A percentile compares a stretch with the other conserved stretches of the same genome.
Conservation (phyloP, 2,888 invertebrate genomes). For the Caenorhabditis sulstoni region DNA sequence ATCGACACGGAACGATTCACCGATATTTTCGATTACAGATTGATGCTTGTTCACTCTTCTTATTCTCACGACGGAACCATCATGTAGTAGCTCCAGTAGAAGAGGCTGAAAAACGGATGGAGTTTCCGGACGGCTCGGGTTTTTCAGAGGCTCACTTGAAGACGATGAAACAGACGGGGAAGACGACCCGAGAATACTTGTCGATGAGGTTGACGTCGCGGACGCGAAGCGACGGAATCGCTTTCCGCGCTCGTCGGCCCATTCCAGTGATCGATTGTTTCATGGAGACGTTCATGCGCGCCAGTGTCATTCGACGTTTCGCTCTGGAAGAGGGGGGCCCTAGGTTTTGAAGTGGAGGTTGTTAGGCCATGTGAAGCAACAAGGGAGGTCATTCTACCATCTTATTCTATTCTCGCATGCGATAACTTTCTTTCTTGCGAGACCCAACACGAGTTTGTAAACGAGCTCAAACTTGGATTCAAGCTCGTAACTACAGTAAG, state of each 20-base stretch:
- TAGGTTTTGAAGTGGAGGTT: too few relatives aligned
- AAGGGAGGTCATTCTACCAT: too few relatives aligned
- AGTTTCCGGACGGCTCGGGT: not conserved
- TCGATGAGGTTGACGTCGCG: slow-evolving; percentile 98
- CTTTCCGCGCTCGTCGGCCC: slow-evolving; percentile 59
- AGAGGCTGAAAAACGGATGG: slow-evolving; percentile 63
- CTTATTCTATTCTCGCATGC: too few relatives aligned
- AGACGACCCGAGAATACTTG: slow-evolving; percentile 94
- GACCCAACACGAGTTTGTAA: too few relatives aligned
- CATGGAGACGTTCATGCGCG: slow-evolving; percentile 60
- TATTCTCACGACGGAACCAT: slow-evolving; percentile 51
- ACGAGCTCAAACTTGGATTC: too few relatives aligned
- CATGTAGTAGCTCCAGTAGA: slow-evolving; percentile 76
- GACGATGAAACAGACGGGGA: slow-evolving; percentile 94
- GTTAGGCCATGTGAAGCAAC: too few relatives aligned
- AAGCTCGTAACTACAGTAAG: too few relatives aligned
- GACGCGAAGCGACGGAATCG: slow-evolving; percentile 81
- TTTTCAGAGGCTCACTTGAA: slow-evolving; percentile 89
- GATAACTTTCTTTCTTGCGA: too few relatives aligned
- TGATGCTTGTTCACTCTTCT: not conserved
- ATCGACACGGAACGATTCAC: too few relatives aligned
- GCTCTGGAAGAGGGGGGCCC: slow-evolving; percentile 47
- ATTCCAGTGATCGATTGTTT: slow-evolving; percentile 63
- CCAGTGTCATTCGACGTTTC: slow-evolving; percentile 62
- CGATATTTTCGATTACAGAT: not conserved